A percentile compares a stretch with the other conserved stretches of the same genome.
Evolutionary conservation across 64 coral and sea anemone species (phyloP).

Genomic region (Stichodactyla helianthus): DNA sequence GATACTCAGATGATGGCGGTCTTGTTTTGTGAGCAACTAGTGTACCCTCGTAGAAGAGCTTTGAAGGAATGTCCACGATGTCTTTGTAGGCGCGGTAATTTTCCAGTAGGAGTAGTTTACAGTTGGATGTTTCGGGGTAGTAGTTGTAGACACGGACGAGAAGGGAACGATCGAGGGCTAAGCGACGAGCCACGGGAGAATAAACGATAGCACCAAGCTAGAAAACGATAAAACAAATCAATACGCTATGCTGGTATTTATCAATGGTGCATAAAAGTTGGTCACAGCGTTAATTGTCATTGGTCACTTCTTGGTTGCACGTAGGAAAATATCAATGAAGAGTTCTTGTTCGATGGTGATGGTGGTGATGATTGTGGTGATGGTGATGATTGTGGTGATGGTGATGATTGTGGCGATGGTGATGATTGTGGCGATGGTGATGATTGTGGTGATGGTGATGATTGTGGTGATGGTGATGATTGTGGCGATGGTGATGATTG

Average conservation of each 20-base stretch:
- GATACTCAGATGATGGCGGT: constrained; percentile 41
- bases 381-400: too few species aligned
- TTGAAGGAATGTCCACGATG: constrained; percentile 84
- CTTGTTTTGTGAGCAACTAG: constrained; percentile 58
- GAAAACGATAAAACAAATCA: not conserved
- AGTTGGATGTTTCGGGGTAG: constrained; percentile 53
- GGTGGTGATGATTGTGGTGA: too few species aligned
- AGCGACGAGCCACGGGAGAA: constrained; percentile 43
- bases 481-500: too few species aligned
- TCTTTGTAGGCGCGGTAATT: constrained; percentile 90
- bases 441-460: too few species aligned
- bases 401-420: too few species aligned
- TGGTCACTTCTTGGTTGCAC: too few species aligned
- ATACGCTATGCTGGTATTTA: not conserved
- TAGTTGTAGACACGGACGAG: constrained; percentile 56
- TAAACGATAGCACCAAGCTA: constrained; percentile 53
- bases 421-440: too few species aligned
- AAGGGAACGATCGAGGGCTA: constrained; percentile 73
- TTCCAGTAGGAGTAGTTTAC: constrained; percentile 62
- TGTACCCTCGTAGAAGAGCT: constrained; percentile 82
- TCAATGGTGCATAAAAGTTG: too few species aligned
- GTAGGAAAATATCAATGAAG: too few species aligned
- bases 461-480: too few species aligned
- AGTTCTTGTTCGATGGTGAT: too few species aligned
- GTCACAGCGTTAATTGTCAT: too few species aligned